Percentiles rank a stretch among this genome's conserved stretches.
Conservation (phyloP, 2,888 invertebrate genomes). For the Tridacna gigas region DNA sequence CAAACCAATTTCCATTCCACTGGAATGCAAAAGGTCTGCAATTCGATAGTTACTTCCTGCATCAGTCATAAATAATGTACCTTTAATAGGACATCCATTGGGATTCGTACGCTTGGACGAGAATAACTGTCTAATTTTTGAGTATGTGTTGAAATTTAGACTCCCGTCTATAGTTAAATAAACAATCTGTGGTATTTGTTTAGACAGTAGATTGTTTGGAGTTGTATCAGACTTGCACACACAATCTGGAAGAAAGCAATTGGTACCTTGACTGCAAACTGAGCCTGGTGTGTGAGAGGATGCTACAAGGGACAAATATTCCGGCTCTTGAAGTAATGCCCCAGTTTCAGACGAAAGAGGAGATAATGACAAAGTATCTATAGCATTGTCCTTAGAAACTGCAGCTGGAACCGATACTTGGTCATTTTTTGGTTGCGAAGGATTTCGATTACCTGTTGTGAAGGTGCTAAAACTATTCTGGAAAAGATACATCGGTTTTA, state of each 20-base stretch:
- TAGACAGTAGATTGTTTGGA: slow-evolving; percentile 42
- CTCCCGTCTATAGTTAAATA: slow-evolving; percentile 73
- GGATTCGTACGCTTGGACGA: slow-evolving; percentile 63
- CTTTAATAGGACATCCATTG: slow-evolving; percentile 69
- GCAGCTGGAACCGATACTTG: neutral
- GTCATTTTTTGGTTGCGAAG: neutral
- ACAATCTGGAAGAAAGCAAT: slow-evolving; percentile 69
- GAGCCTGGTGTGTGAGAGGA: neutral
- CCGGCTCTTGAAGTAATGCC: neutral
- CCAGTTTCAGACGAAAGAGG: too few species aligned
- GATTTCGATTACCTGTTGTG: neutral
- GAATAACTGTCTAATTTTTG: slow-evolving; percentile 67
- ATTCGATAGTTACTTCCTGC: slow-evolving; percentile 66
- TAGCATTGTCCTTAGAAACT: neutral
- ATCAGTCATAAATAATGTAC: slow-evolving; percentile 70
- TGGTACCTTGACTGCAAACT: slow-evolving; percentile 52
- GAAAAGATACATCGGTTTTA: slow-evolving; percentile 11
- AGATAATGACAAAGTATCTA: too few species aligned
- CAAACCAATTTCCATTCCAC: slow-evolving; percentile 70
- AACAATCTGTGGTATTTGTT: slow-evolving; percentile 71
- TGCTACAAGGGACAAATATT: neutral
- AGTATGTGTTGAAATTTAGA: slow-evolving; percentile 66
- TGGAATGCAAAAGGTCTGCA: slow-evolving; percentile 59
- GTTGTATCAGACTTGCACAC: slow-evolving; percentile 64
- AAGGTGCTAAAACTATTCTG: neutral